Base-by-base conservation (phyloP, 92 coral and sea anemone species). In the Palythoa grandiflora region DNA sequence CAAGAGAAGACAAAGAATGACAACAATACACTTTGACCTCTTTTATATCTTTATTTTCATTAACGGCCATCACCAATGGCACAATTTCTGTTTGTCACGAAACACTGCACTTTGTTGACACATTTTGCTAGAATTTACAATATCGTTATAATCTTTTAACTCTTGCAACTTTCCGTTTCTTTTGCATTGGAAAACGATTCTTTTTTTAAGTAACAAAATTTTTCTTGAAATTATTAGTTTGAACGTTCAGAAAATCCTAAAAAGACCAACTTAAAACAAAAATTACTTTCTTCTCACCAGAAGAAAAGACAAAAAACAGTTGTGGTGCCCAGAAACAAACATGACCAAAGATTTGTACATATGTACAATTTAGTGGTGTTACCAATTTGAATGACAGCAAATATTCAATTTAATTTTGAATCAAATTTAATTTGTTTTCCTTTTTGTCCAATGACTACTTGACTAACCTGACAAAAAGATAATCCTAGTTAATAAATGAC, bases 1-100 rank as follows among this genome's bases (percentile, higher is more conserved):
- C 98, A 95, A 95, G 98, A 95, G 98, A 94, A 88, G 89, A 89
- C 88, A 86, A 63, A 93, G 88, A 91, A 94, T 68, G 91, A 89
- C 84, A 87, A 93, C 86, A 83, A 79, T 81, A 83, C 90, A 94
- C 88, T 53, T 70, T 39, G 21, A 13, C 20, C 51, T 28, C 38
- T 63, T 78, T 59, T 75, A 59, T 85, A 65, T 63, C 44, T 81
- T 81, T 81, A 65, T 65, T 81, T 81, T 65, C 76, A 81, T 81
- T 40, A 47, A 44, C 13, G 21, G 59, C 86, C 86, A 81, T 21
- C 13, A 36, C 54, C n/a, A 79, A 81, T 81, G 86, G 74, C 74
- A 3, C 71, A 47, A 81, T 65, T 65, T 79, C 14, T 79, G 59
- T 20, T 50, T 63, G 59, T 63, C 86, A 21, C 48, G 86, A 81